Evolutionary conservation across 2,113 vertebrate genomes (phyloP), one percentile per base, ranked within the genome.

Genomic region (Pedionomus torquatus): DNA sequence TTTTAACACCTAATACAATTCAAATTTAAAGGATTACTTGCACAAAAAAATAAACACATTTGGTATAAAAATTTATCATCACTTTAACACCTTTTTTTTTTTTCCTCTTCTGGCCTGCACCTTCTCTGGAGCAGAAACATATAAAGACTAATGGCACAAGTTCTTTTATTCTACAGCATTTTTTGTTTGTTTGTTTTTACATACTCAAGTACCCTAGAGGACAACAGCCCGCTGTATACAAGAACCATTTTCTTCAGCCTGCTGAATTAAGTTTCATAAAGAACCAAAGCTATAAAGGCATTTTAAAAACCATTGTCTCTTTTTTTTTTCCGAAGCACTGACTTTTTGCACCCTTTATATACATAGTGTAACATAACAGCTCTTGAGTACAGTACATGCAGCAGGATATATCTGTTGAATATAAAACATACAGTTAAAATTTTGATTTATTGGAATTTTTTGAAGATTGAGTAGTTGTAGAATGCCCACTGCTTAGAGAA

Each of bases 21-120:
- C 96, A 98, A 97, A 98, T 98, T 97, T 98, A 97, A 98, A 98
- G 98, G 97, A 98, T 98, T 98, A 98, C 98, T 98, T 97, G 98
- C 98, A 98, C 98, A 98, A 97, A 98, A 98, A 98, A 98, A 98
- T 98, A 98, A 98, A 98, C 98, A 98, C 98, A 98, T 98, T 98
- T 98, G 98, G 98, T 98, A 98, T 98, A 99, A 99, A 98, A 98
- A 98, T 98, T 98, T 98, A 98, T 99, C 93, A 96, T 98, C 98
- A 98, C 98, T 99, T 99, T 98, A 98, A 98, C 97, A 98, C 98
- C 95, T 96, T 94, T 84, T 54, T 54, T 52, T 87, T 58, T 91
- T 87, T 81, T 95, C 72, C 93, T 97, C 89, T 89, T 97, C 97
- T 90, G 95, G 97, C 93, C 97, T 98, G 98, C 93, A 25, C 97